Evolutionary conservation across 2,888 invertebrate genomes (phyloP), one percentile per base, ranked within the genome.

Genomic region (Cylindroiulus punctatus): DNA sequence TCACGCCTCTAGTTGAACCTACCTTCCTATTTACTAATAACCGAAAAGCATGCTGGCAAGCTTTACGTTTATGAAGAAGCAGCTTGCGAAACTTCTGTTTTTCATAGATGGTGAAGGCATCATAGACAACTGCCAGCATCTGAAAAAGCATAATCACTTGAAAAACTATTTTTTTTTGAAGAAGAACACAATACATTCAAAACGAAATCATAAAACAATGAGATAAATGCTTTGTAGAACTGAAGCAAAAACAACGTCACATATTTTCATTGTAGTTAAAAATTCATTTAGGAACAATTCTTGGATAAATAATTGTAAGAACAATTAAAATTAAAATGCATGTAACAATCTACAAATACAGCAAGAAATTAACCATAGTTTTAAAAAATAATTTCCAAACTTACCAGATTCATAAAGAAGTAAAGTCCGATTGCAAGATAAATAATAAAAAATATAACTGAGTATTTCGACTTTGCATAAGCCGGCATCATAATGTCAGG

Each of bases 401-500:
- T 93, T 90, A 95, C 95, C 93, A 97, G 93, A 91, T 96, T 97
- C 96, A 96, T 96, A 88, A 96, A 93, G 83, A 96, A 95, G 90
- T 96, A 96, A 17, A 96, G 92, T 88, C 96, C 96, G 52, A 95
- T 95, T 88, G 95, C 94, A 88, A 97, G 94, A 91, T 96, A 97
- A 8, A 95, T 93, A 87, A 97, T 94, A 91, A 97, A 97, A 92
- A 96, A 97, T 87, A 96, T 91, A n/a, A 95, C 95, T 89, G 95
- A 95, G 94, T 95, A 96, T 90, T 94, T 94, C 57, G 94, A 95
- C 89, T 93, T 93, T 36, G 95, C 94, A 90, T 96, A 97, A 0
- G 96, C 94, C 7, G 95, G 96, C 96, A 97, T 96, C 97, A 97
- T 97, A 30, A 97, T 96, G 91, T 97, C 97, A 3, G 97, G 97